Evolutionary conservation across 1,140 invertebrate genomes (phyloP).

Genomic region (Oppia nitens): DNA sequence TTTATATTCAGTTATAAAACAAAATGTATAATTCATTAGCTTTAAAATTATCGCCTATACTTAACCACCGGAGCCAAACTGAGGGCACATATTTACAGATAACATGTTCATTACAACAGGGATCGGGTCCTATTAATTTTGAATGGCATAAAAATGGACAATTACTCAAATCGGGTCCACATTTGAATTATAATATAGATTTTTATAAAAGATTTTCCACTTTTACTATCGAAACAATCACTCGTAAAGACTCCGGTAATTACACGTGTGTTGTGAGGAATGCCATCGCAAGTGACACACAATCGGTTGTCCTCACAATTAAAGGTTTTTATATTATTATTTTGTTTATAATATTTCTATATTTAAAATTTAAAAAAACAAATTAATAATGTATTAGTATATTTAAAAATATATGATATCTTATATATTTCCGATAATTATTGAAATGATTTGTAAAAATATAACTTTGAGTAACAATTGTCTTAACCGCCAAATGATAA

Average conservation of each 20-base stretch:
- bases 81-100: conserved; percentile 6
- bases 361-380: too few relatives aligned
- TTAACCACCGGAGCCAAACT: neutral
- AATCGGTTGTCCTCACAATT: conserved; percentile 32
- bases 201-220: conserved; percentile 8
- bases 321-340: too few relatives aligned
- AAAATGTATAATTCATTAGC: neutral
- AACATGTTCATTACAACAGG: conserved; percentile 1
- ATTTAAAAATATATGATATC: too few relatives aligned
- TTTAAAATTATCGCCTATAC: conserved; percentile 1
- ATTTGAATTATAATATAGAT: neutral
- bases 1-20: neutral
- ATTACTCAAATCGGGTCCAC: neutral
- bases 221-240: conserved; percentile 29
- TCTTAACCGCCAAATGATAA: too few relatives aligned
- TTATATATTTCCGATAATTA: too few relatives aligned
- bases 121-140: conserved; percentile 7
- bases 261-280: conserved; percentile 56
- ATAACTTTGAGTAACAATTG: too few relatives aligned
- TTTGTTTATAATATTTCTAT: too few relatives aligned
- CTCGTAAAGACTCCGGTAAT: conserved; percentile 43
- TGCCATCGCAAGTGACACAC: conserved; percentile 40
- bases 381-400: too few relatives aligned
- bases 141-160: conserved; percentile 13
- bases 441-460: too few relatives aligned